Base-by-base conservation (phyloP, 2,113 vertebrate species). In the Corythoichthys haematopterus region DNA sequence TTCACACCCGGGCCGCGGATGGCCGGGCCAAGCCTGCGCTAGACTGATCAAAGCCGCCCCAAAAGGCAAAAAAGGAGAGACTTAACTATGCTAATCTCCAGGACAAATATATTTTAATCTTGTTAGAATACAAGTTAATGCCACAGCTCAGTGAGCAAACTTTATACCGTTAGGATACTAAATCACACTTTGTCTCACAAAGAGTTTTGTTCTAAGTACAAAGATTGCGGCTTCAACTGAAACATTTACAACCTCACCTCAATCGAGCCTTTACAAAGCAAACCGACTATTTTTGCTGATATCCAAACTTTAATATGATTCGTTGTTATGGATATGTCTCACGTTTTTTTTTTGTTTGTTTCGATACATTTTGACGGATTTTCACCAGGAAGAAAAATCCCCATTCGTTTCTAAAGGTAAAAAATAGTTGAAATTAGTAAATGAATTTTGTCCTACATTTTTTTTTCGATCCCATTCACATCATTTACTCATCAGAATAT, bases 91-190 rank as follows among this genome's bases (percentile, higher is more conserved):
- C 95, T 99, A 98, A 99, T 96, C 96, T 96, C 93, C 94, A 94
- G 94, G 94, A 95, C 95, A 98, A 98, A 97, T 97, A 97, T 97
- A 97, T 98, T 99, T 96, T 99, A 98, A 99, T 98, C 97, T 99
- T 96, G 94, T 99, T 99, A 99, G 92, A 96, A 98, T 95, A 98
- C 97, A 99, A 97, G 95, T 95, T 98, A 98, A 98, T 94, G 94
- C 94, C 76, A 84, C 92, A 92, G 94, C 93, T 94, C 94, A 92
- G 91, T 90, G 91, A 92, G 90, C 93, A 93, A 94, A 96, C 93
- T 94, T 95, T 94, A 91, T 93, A 90, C 85, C 86, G 88, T 88
- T 84, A 77, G 12, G 70, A 88, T 81, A 86, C 48, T 71, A 77
- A 80, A 65, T 66, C 16, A 68, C 28, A 80, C 48, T 65, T 71